These are phyloP conservation scores for Smithornis capensis DNA, from an alignment of 2,113 vertebrate species.

Conservation along the genomic window DNA sequence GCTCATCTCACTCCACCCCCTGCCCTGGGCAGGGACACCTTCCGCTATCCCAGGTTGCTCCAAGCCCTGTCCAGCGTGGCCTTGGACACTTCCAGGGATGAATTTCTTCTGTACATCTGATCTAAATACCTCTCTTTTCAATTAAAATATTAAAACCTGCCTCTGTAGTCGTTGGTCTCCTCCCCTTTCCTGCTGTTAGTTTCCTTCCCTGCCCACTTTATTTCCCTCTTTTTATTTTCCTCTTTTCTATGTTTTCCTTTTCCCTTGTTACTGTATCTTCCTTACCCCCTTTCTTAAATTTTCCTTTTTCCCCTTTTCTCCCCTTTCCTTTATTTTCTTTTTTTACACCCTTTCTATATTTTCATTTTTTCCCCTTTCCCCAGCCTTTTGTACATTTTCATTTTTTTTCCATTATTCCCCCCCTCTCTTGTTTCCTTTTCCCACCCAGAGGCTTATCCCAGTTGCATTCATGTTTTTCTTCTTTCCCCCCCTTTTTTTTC, in stretches of 20 bases:
- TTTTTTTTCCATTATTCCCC: fast-evolving
- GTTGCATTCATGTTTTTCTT: background rate
- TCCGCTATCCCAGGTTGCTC: fast-evolving
- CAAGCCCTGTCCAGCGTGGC: background rate
- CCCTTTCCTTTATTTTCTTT: background rate
- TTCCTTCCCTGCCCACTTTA: too few species aligned
- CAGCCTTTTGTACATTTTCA: background rate
- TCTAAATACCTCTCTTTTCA: background rate
- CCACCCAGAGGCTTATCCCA: background rate
- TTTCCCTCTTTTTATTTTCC: background rate
- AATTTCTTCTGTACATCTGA: background rate
- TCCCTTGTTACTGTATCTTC: background rate
- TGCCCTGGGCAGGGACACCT: background rate
- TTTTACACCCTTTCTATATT: background rate
- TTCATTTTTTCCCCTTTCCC: background rate
- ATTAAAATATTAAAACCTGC: too few species aligned
- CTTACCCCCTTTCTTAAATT: background rate
- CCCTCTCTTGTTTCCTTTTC: background rate
- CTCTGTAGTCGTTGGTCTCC: too few species aligned
- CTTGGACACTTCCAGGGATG: background rate
- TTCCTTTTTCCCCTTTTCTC: background rate
- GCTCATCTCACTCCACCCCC: fast-evolving
- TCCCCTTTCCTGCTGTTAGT: fast-evolving
- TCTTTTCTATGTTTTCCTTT: background rate
- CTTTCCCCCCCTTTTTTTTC: background rate